phyloP scores from a whole-genome alignment of 2,888 invertebrate species.

The Euzophera pinguis region DNA sequence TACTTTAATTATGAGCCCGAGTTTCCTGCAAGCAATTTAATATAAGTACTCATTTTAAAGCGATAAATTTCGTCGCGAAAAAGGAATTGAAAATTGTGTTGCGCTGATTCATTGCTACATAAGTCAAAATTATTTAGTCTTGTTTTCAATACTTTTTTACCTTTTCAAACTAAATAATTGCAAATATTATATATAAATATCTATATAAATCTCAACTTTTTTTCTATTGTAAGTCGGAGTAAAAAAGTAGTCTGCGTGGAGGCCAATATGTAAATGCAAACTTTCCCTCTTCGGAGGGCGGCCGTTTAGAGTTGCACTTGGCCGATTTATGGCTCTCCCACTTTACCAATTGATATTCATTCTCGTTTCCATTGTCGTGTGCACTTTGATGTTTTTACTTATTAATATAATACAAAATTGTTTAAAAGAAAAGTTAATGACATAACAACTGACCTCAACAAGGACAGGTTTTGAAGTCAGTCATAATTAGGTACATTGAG shows the following conservation, averaged over 20 bases:
- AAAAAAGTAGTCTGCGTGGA: slow-evolving; percentile 19
- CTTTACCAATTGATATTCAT: slow-evolving; percentile 53
- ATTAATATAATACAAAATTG: not conserved
- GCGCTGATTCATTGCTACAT: too few relatives aligned
- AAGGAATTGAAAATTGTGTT: not conserved
- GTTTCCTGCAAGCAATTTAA: slow-evolving; percentile 33
- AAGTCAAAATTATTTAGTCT: too few relatives aligned
- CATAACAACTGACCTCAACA: too few relatives aligned
- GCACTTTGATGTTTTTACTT: not conserved
- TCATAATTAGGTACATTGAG: too few relatives aligned
- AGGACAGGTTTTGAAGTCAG: too few relatives aligned
- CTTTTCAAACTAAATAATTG: too few relatives aligned
- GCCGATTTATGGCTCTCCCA: slow-evolving; percentile 63
- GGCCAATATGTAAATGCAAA: slow-evolving; percentile 69
- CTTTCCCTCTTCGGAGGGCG: slow-evolving; percentile 53
- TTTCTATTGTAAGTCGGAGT: not conserved
- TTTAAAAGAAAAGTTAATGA: not conserved
- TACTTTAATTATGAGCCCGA: slow-evolving; percentile 45
- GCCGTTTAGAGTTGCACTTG: slow-evolving; percentile 50
- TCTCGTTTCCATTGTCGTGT: slow-evolving; percentile 22
- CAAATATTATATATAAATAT: too few relatives aligned
- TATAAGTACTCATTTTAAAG: too few relatives aligned
- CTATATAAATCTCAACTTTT: not conserved
- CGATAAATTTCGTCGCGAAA: not conserved
- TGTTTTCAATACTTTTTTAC: too few relatives aligned